These are phyloP conservation scores for Acestrorhynchus altus DNA, from an alignment of 2,797 vertebrate genomes.

Conservation along the genomic window DNA sequence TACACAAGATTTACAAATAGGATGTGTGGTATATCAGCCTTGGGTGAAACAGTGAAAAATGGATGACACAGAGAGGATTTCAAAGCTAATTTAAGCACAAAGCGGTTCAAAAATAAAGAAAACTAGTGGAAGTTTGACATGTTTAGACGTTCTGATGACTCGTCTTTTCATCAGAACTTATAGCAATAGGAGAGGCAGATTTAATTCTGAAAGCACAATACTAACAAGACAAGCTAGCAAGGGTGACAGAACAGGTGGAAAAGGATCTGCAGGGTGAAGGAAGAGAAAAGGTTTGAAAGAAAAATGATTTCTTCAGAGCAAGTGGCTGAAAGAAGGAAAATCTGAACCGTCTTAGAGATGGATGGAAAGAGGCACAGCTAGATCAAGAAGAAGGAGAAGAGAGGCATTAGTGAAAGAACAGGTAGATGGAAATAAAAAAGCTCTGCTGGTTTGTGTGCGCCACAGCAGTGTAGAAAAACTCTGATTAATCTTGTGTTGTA, in stretches of 20 bases:
- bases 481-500: constrained; percentile 4
- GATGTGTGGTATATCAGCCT: no score
- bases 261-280: neutral
- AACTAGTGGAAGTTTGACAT: neutral
- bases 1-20: no score
- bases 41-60: neutral
- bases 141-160: constrained; percentile 33
- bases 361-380: neutral
- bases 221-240: neutral
- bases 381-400: neutral
- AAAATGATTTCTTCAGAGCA: neutral
- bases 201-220: neutral
- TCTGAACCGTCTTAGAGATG: neutral
- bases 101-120: neutral
- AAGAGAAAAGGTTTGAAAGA: neutral
- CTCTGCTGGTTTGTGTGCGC: neutral
- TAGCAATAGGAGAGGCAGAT: neutral
- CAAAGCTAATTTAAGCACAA: neutral
- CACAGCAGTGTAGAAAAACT: neutral
- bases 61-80: neutral
- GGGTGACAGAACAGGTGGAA: neutral
- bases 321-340: neutral
- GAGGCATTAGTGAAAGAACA: neutral
- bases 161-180: constrained; percentile 45
- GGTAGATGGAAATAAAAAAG: neutral